A percentile compares a stretch with the other conserved stretches of the same genome.
Evolutionary conservation across 2,888 invertebrate genomes (phyloP).

Genomic region (Reticulitermes lucifugus): DNA sequence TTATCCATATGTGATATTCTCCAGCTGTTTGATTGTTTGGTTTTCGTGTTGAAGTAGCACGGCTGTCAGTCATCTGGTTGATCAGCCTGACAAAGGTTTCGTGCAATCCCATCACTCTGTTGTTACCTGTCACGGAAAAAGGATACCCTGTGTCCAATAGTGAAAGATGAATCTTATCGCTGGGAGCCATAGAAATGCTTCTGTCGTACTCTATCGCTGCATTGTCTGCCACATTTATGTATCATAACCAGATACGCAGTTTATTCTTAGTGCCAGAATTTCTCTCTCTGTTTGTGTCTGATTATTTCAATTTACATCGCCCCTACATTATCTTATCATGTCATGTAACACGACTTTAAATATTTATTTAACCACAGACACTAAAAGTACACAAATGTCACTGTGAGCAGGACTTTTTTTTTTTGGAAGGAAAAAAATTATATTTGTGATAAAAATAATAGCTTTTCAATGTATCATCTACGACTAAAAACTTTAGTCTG

Average conservation of each 20-base stretch:
- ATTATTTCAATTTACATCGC: too few relatives aligned
- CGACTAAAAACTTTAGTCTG: too few relatives aligned
- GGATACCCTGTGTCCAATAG: not conserved
- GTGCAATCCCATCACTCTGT: not conserved
- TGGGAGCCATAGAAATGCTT: not conserved
- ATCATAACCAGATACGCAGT: too few relatives aligned
- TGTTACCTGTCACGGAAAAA: slow-evolving; percentile 6
- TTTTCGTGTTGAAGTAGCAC: not conserved
- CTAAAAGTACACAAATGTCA: too few relatives aligned
- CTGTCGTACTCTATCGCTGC: not conserved
- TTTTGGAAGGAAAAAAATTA: too few relatives aligned
- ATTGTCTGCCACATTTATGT: too few relatives aligned
- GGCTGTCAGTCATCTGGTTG: not conserved
- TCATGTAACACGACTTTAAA: not conserved
- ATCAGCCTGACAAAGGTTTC: slow-evolving; percentile 26
- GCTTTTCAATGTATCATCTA: too few relatives aligned
- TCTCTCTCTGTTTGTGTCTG: too few relatives aligned
- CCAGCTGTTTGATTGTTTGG: not conserved
- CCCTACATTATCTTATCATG: not conserved
- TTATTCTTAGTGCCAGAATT: too few relatives aligned
- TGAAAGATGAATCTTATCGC: not conserved
- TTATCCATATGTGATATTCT: not conserved
- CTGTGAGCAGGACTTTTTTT: too few relatives aligned
- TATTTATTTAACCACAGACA: too few relatives aligned
- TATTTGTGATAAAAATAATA: too few relatives aligned